Conservation (phyloP, 2,113 vertebrate genomes). For the Phalacrocorax aristotelis region DNA sequence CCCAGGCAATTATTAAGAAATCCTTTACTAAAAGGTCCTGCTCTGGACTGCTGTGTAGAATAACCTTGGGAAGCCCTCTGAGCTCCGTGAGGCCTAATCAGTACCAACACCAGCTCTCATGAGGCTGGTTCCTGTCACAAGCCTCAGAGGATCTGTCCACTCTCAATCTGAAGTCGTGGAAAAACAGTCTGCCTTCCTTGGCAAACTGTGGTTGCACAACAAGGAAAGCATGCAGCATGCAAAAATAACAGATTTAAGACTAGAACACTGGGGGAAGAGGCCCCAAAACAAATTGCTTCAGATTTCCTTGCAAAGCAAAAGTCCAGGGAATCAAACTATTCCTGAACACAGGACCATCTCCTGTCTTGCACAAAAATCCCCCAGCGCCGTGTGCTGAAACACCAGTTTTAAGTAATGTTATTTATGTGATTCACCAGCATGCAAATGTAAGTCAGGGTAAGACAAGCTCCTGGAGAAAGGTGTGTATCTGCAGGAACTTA, state of each 20-base stretch:
- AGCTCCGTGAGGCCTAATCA: neutral
- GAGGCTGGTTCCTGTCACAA: neutral
- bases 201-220: neutral
- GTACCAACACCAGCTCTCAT: neutral
- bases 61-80: neutral
- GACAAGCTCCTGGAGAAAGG: neutral
- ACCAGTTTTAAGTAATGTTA: neutral
- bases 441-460: neutral
- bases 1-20: neutral
- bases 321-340: neutral
- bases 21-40: neutral
- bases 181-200: neutral
- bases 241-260: conserved; percentile 1
- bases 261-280: neutral
- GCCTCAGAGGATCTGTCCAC: neutral
- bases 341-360: neutral
- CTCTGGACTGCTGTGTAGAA: neutral
- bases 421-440: neutral
- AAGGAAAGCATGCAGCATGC: neutral
- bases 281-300: neutral
- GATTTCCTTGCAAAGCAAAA: neutral
- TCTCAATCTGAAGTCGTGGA: neutral
- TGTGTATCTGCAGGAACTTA: neutral
- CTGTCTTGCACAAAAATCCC: neutral
- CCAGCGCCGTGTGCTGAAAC: neutral